Evolutionary conservation across 2,888 invertebrate species (phyloP).

Genomic region (Xestia c-nigrum): DNA sequence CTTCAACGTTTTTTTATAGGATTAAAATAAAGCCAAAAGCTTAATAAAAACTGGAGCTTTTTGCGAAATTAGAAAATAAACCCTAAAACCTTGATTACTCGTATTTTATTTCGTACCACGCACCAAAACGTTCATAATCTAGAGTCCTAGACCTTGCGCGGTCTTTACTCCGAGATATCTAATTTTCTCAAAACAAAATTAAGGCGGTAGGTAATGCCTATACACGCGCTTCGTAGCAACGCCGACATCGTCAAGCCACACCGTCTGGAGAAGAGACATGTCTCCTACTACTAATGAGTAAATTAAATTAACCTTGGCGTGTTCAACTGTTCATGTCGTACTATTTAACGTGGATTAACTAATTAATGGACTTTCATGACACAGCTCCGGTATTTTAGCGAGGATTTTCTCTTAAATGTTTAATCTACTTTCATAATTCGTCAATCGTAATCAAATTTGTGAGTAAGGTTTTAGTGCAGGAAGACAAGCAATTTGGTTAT

Average conservation of each 20-base stretch:
- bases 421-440: not conserved
- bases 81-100: not conserved
- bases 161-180: slow-evolving; percentile 44
- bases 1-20: not conserved
- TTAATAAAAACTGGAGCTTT: not conserved
- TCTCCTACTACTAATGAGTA: slow-evolving; percentile 40
- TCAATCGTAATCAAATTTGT: not conserved
- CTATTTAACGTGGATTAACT: slow-evolving; percentile 13
- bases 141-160: slow-evolving; percentile 48
- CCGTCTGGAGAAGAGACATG: slow-evolving; percentile 39
- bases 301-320: slow-evolving; percentile 5
- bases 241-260: slow-evolving; percentile 14
- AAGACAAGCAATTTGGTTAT: not conserved
- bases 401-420: not conserved
- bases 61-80: not conserved
- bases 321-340: slow-evolving; percentile 8
- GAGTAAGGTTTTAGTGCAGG: not conserved
- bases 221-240: slow-evolving; percentile 22
- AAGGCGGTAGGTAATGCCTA: slow-evolving; percentile 22
- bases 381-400: not conserved
- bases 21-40: not conserved
- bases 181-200: slow-evolving; percentile 62
- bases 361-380: slow-evolving; percentile 6
- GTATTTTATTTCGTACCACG: slow-evolving; percentile 2
- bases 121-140: slow-evolving; percentile 36